These are phyloP conservation scores for Hestina assimilis DNA, from an alignment of 1,140 invertebrate species.

Conservation along the genomic window DNA sequence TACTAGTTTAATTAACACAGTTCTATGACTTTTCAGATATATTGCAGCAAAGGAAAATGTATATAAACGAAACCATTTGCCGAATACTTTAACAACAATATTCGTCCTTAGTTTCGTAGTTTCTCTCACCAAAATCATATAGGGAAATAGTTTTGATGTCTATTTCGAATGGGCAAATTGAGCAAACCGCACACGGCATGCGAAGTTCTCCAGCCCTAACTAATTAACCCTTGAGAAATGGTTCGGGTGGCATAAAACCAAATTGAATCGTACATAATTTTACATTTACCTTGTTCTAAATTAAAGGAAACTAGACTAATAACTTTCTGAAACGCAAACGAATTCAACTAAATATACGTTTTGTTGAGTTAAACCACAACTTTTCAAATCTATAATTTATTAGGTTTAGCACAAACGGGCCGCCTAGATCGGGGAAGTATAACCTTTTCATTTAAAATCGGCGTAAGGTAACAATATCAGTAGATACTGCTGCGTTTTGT, in stretches of 20 bases:
- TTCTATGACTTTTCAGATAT: slow-evolving; percentile 26
- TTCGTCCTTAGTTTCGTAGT: too few relatives aligned
- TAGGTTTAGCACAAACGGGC: too few relatives aligned
- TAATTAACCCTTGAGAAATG: slow-evolving; percentile 49
- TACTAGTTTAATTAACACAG: slow-evolving; percentile 38
- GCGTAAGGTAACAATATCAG: too few relatives aligned
- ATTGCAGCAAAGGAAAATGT: slow-evolving; percentile 16
- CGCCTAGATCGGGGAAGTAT: too few relatives aligned
- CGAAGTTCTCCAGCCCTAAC: slow-evolving; percentile 39
- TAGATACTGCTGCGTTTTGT: too few relatives aligned
- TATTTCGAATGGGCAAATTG: slow-evolving; percentile 36
- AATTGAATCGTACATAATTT: slow-evolving; percentile 15
- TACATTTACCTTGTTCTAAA: background rate
- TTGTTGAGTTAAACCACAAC: too few relatives aligned
- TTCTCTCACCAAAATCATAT: background rate
- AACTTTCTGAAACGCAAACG: slow-evolving; percentile 5
- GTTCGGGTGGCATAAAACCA: slow-evolving; percentile 3
- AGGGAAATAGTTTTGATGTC: background rate
- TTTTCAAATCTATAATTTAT: too few relatives aligned
- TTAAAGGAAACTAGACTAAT: background rate
- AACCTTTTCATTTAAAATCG: too few relatives aligned
- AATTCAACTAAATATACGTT: too few relatives aligned
- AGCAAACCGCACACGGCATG: slow-evolving; percentile 49
- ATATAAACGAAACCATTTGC: slow-evolving; percentile 3
- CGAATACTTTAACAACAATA: too few relatives aligned